Evolutionary conservation across 2,797 vertebrate genomes (phyloP).

Genomic region (Hozukius guyotensis): DNA sequence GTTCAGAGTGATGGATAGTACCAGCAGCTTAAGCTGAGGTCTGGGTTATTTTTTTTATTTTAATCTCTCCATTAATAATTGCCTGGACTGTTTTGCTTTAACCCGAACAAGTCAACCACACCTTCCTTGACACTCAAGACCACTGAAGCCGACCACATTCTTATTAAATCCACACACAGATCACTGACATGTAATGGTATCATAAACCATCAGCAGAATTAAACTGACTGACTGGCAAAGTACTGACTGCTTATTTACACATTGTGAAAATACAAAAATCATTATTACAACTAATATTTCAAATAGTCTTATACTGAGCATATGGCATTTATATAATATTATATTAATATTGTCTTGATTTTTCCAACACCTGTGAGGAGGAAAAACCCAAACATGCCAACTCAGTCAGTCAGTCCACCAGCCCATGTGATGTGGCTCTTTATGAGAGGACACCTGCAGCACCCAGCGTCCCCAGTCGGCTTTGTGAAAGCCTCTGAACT

Average conservation of each 20-base stretch:
- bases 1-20: slow-evolving; percentile 36
- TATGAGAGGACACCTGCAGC: slow-evolving; percentile 79
- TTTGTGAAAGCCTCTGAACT: slow-evolving; percentile 79
- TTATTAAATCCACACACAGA: slow-evolving; percentile 18
- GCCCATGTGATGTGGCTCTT: slow-evolving; percentile 74
- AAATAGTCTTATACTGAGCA: neutral
- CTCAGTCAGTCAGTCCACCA: slow-evolving; percentile 54
- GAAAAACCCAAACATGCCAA: slow-evolving; percentile 41
- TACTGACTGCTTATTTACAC: slow-evolving; percentile 3
- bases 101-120: slow-evolving; percentile 38
- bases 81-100: slow-evolving; percentile 28
- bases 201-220: slow-evolving; percentile 13
- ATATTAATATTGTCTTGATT: slow-evolving; percentile 15
- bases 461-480: slow-evolving; percentile 70
- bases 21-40: slow-evolving; percentile 33
- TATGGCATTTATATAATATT: neutral
- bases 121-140: slow-evolving; percentile 25
- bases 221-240: neutral
- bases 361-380: slow-evolving; percentile 53
- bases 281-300: neutral
- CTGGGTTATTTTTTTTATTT: slow-evolving; percentile 34
- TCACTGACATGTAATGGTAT: slow-evolving; percentile 7
- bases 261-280: neutral
- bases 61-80: slow-evolving; percentile 55
- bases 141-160: slow-evolving; percentile 18